Conservation (phyloP, 2,888 invertebrate species). For the Tenthredo scrophulariae region DNA sequence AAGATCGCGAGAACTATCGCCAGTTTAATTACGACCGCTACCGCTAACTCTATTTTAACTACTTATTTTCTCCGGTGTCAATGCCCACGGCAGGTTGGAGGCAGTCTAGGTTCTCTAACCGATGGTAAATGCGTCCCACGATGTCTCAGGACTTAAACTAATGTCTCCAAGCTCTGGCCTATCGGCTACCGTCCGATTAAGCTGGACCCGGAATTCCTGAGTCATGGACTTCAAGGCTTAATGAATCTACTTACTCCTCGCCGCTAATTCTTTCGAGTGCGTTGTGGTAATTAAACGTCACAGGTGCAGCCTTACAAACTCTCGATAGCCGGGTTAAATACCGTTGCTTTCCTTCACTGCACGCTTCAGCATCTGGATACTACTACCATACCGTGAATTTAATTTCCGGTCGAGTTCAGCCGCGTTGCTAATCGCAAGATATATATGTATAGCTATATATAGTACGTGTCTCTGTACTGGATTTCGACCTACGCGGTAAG, state of each 20-base stretch:
- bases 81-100: slow-evolving; percentile 48
- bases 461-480: not conserved
- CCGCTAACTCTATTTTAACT: slow-evolving; percentile 51
- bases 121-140: slow-evolving; percentile 76
- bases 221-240: slow-evolving; percentile 62
- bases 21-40: slow-evolving; percentile 50
- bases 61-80: slow-evolving; percentile 50
- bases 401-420: slow-evolving; percentile 41
- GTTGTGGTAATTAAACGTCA: slow-evolving; percentile 77
- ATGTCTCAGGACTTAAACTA: slow-evolving; percentile 75
- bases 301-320: slow-evolving; percentile 72
- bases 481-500: slow-evolving; percentile 5
- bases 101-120: slow-evolving; percentile 71
- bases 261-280: slow-evolving; percentile 58
- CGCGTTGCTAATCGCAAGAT: slow-evolving; percentile 35
- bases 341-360: slow-evolving; percentile 74
- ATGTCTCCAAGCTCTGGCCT: slow-evolving; percentile 68
- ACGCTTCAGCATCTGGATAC: slow-evolving; percentile 52
- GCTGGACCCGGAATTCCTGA: slow-evolving; percentile 71
- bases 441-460: not conserved
- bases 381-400: slow-evolving; percentile 20
- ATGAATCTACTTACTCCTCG: slow-evolving; percentile 71
- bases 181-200: slow-evolving; percentile 69
- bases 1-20: slow-evolving; percentile 45
- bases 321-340: slow-evolving; percentile 74